Conservation (phyloP, 2,113 vertebrate species). For the Nymphicus hollandicus region DNA sequence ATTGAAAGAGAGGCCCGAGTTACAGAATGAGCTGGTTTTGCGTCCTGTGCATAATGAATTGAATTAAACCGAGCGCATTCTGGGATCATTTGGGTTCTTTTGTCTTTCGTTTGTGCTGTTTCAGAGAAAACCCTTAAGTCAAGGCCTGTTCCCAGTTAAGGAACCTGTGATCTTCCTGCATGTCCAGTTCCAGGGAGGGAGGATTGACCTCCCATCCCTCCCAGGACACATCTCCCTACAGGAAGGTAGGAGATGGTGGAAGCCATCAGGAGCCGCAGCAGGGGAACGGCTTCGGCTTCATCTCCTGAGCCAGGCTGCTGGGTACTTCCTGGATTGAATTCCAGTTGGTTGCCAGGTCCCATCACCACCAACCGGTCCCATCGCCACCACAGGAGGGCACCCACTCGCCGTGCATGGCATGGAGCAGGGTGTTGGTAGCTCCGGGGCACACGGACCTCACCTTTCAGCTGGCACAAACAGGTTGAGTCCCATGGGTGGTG, state of each 20-base stretch:
- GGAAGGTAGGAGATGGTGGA: neutral
- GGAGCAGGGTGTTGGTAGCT: neutral
- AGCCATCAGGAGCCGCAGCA: neutral
- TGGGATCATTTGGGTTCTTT: neutral
- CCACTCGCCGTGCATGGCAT: fast-evolving
- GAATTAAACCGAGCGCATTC: neutral
- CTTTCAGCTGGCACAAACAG: neutral
- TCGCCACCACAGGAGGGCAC: neutral
- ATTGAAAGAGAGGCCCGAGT: neutral
- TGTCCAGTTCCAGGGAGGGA: neutral
- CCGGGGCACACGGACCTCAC: fast-evolving
- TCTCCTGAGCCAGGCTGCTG: neutral
- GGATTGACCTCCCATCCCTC: neutral
- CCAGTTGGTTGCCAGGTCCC: neutral
- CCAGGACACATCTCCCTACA: fast-evolving
- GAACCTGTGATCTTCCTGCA: neutral
- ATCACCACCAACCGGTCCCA: no score
- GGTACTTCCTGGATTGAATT: fast-evolving
- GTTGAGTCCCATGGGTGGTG: neutral
- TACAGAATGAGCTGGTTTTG: neutral
- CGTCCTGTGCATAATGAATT: neutral
- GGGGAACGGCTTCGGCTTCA: neutral
- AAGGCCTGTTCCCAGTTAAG: neutral
- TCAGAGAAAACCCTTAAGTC: neutral
- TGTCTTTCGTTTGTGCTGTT: neutral